Conservation (phyloP, 2,113 vertebrate genomes). For the Salvelinus sp. region DNA sequence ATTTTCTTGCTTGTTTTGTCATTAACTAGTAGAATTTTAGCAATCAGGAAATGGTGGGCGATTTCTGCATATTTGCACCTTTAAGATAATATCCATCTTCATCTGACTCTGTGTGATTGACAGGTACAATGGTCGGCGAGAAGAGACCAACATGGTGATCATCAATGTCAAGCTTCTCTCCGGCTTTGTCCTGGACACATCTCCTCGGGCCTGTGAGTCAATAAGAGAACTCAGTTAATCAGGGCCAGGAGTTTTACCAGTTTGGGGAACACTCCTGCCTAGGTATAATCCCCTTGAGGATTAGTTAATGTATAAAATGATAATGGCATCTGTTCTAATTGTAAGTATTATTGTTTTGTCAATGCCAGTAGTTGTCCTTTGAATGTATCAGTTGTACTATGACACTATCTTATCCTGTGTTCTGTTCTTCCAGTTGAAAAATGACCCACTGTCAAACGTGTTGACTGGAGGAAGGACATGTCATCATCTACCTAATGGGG, state of each 20-base stretch:
- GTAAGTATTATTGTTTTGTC: not conserved
- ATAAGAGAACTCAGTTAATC: not conserved
- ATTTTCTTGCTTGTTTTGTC: too few relatives aligned
- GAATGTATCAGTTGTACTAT: not conserved
- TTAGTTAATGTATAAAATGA: not conserved
- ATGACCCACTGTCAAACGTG: constrained; percentile 60
- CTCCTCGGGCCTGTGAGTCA: constrained; percentile 59
- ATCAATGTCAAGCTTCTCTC: constrained; percentile 78
- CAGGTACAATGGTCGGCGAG: constrained; percentile 70
- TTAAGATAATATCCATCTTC: not conserved
- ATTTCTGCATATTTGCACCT: too few relatives aligned
- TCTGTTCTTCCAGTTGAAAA: constrained; percentile 51
- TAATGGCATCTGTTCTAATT: not conserved
- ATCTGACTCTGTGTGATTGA: not conserved
- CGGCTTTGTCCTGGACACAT: constrained; percentile 66
- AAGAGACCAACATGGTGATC: constrained; percentile 81
- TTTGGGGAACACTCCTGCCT: not conserved
- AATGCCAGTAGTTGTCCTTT: too few relatives aligned
- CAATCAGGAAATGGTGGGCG: too few relatives aligned
- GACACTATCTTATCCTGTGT: not conserved
- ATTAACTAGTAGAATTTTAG: too few relatives aligned
- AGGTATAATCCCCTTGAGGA: not conserved
- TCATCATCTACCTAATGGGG: constrained; percentile 74
- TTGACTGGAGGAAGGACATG: constrained; percentile 65
- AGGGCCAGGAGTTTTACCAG: not conserved